A percentile compares a stretch with the other conserved stretches of the same genome.
These are phyloP conservation scores for Acrocera orbiculus DNA, from an alignment of 2,888 invertebrate species.

Conservation along the genomic window DNA sequence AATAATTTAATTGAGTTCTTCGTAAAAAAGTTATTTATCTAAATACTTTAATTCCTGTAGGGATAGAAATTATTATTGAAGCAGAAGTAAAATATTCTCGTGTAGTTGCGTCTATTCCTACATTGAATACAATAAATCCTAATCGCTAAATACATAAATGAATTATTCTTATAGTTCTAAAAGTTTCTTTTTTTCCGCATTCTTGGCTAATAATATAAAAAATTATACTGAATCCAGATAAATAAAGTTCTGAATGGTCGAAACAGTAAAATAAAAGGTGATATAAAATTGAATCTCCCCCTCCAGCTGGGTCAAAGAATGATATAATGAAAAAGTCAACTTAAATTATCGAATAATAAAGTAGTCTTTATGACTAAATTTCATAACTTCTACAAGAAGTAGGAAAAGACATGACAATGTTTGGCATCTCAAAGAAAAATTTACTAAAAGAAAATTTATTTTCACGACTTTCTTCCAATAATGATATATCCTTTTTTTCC, in stretches of 20 bases:
- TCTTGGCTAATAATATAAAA: slow-evolving; percentile 60
- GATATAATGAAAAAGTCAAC: slow-evolving; percentile 60
- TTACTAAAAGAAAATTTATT: too few species aligned
- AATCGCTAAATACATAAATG: slow-evolving; percentile 62
- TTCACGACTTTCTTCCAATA: too few species aligned
- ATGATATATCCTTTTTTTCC: too few species aligned
- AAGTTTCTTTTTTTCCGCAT: slow-evolving; percentile 56
- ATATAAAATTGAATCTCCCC: slow-evolving; percentile 63
- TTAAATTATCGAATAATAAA: too few species aligned
- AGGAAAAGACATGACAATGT: too few species aligned
- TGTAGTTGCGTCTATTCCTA: slow-evolving; percentile 68
- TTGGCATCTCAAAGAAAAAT: too few species aligned
- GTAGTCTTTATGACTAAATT: too few species aligned
- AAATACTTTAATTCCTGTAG: slow-evolving; percentile 72
- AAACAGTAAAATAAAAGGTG: slow-evolving; percentile 81
- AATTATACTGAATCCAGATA: slow-evolving; percentile 67
- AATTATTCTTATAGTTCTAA: slow-evolving; percentile 56
- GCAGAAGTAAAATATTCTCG: slow-evolving; percentile 72
- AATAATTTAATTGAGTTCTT: slow-evolving; percentile 42
- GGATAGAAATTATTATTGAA: slow-evolving; percentile 73
- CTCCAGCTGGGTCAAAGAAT: slow-evolving; percentile 64
- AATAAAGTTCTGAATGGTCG: slow-evolving; percentile 71
- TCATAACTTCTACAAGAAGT: too few species aligned
- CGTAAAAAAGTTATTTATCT: slow-evolving; percentile 55
- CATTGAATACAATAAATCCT: slow-evolving; percentile 70